Evolutionary conservation across 2,888 invertebrate species (phyloP), one percentile per base, ranked within the genome.

Genomic region (Pseudeuparius sepicola): DNA sequence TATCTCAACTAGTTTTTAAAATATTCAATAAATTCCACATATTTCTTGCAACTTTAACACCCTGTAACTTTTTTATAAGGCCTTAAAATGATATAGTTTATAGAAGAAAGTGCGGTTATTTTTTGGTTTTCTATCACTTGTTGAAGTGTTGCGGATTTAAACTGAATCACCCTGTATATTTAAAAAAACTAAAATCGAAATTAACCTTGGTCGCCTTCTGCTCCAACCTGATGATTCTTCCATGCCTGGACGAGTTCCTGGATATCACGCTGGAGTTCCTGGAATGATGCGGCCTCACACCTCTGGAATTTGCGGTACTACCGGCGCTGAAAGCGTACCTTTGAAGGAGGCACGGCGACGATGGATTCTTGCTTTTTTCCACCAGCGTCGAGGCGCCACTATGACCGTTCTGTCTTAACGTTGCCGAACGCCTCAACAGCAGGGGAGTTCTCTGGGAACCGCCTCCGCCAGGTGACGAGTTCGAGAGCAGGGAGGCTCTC

Each of bases 121-220:
- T n/a, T n/a, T n/a, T n/a, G n/a, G n/a, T n/a, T n/a, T n/a, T n/a
- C n/a, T n/a, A n/a, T n/a, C n/a, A n/a, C n/a, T n/a, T n/a, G n/a
- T n/a, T n/a, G n/a, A n/a, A n/a, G n/a, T n/a, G n/a, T n/a, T n/a
- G n/a, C n/a, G n/a, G n/a, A n/a, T n/a, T n/a, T n/a, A n/a, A n/a
- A n/a, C n/a, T n/a, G n/a, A n/a, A n/a, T n/a, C n/a, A n/a, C n/a
- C n/a, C n/a, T n/a, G n/a, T n/a, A n/a, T n/a, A n/a, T n/a, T n/a
- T n/a, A n/a, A n/a, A n/a, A n/a, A n/a, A n/a, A n/a, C n/a, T n/a
- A n/a, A n/a, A n/a, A n/a, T n/a, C n/a, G n/a, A n/a, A n/a, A n/a
- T n/a, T n/a, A n/a, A n/a, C 94, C 65, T 94, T 92, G 7, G 94
- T 93, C 1, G 96, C 96, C 60, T 94, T 94, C 57, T 94, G 93